Percentiles rank a stretch among this genome's conserved stretches.
Conservation (phyloP, 2,888 invertebrate genomes). For the Urechis unicinctus region DNA sequence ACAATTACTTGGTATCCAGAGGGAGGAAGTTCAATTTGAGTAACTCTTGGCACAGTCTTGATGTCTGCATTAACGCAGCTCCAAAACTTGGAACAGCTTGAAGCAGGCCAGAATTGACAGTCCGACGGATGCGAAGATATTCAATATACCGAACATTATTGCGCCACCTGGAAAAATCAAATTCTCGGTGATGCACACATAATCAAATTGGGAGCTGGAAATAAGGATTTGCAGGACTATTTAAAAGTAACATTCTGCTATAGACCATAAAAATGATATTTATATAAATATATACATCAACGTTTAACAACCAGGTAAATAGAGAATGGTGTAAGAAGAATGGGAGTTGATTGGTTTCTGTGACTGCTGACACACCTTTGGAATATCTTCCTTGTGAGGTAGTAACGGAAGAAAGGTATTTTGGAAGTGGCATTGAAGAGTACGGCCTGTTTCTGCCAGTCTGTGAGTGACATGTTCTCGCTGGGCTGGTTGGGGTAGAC, state of each 20-base stretch:
- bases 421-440: constrained; percentile 39
- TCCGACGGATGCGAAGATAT: constrained; percentile 28
- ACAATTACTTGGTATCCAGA: constrained; percentile 36
- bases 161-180: constrained; percentile 31
- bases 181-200: not conserved
- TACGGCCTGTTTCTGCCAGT: constrained; percentile 48
- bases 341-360: too few species aligned
- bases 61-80: constrained; percentile 38
- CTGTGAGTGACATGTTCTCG: constrained; percentile 39
- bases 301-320: too few species aligned
- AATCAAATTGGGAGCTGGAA: too few species aligned
- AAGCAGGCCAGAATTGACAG: constrained; percentile 25
- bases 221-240: too few species aligned
- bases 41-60: constrained; percentile 40
- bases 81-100: constrained; percentile 39
- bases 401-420: constrained; percentile 47
- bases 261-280: too few species aligned
- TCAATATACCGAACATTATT: constrained; percentile 34
- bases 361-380: constrained; percentile 32
- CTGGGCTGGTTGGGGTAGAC: constrained; percentile 36
- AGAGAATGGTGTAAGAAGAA: too few species aligned
- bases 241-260: too few species aligned
- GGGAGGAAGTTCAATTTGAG: constrained; percentile 41
- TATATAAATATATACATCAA: too few species aligned
- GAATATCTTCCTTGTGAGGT: constrained; percentile 40